Base-by-base conservation (phyloP, 1,140 invertebrate genomes). In the Argopecten irradians region DNA sequence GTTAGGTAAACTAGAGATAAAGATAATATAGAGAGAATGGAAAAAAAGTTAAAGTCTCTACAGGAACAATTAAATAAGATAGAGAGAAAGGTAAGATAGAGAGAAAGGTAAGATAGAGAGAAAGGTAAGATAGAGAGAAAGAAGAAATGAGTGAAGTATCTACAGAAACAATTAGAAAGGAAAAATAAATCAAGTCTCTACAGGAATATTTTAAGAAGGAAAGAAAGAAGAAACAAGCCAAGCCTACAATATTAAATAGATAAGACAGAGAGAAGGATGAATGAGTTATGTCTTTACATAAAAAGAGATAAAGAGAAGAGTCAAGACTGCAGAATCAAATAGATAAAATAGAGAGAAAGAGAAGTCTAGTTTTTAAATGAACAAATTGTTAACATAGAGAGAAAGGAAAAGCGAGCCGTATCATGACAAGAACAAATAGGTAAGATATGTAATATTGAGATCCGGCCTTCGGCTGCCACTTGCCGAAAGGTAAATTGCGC, bases 341-440 rank as follows among this genome's bases (percentile, higher is more conserved):
- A n/a, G n/a, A n/a, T n/a, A n/a, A n/a, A n/a, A n/a, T n/a, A n/a
- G n/a, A n/a, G n/a, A n/a, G n/a, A n/a, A n/a, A n/a, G n/a, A n/a
- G n/a, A n/a, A n/a, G n/a, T n/a, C n/a, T n/a, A n/a, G n/a, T n/a
- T n/a, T n/a, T n/a, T n/a, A n/a, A n/a, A n/a, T n/a, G n/a, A n/a
- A n/a, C n/a, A n/a, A n/a, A n/a, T n/a, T n/a, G n/a, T n/a, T n/a
- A n/a, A n/a, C n/a, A n/a, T n/a, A n/a, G n/a, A n/a, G n/a, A n/a
- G n/a, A n/a, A n/a, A n/a, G n/a, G n/a, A n/a, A n/a, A n/a, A n/a
- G n/a, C n/a, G n/a, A n/a, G n/a, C n/a, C n/a, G n/a, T n/a, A n/a
- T 95, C 97, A 71, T 95, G 98, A 89, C 97, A 97, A 93, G 97
- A 97, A 89, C 97, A 97, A 96, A 97, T 97, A 97, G 96, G 96